Percentiles rank a stretch among this genome's conserved stretches.
These are phyloP conservation scores for Otus sunia DNA, from an alignment of 2,113 vertebrate species.

Conservation along the genomic window DNA sequence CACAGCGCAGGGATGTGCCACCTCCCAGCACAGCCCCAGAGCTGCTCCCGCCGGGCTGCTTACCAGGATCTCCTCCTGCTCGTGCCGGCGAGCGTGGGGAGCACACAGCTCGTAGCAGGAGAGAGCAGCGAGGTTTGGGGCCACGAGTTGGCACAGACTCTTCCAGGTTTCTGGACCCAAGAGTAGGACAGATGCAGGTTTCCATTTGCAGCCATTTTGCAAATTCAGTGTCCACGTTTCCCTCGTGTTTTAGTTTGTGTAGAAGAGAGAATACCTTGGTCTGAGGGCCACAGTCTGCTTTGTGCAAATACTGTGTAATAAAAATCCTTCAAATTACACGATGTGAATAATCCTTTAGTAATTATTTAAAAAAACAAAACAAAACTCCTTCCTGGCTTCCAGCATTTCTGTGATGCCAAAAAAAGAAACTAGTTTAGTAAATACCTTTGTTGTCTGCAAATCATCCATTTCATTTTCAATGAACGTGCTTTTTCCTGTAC, in stretches of 20 bases:
- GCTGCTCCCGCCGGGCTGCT: not conserved
- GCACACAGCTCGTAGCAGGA: fast-evolving
- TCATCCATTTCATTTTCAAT: not conserved
- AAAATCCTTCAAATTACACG: not conserved
- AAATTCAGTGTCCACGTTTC: fast-evolving
- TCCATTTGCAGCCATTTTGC: not conserved
- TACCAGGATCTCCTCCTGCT: not conserved
- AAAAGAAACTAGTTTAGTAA: not conserved
- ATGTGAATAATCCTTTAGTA: not conserved
- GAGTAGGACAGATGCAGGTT: not conserved
- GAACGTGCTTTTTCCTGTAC: not conserved
- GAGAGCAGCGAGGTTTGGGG: not conserved
- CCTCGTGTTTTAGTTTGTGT: not conserved
- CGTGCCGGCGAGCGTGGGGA: fast-evolving
- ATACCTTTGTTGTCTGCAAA: not conserved
- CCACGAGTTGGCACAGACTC: fast-evolving
- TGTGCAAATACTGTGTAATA: not conserved
- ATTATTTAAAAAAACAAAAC: not conserved
- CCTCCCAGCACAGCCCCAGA: no score
- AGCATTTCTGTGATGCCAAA: not conserved
- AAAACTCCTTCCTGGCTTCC: not conserved
- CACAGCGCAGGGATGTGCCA: not conserved
- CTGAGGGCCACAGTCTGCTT: not conserved
- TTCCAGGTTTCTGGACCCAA: not conserved
- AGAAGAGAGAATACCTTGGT: not conserved